Conservation (phyloP, 2,113 vertebrate genomes). For the Zosterops hypoxanthus region DNA sequence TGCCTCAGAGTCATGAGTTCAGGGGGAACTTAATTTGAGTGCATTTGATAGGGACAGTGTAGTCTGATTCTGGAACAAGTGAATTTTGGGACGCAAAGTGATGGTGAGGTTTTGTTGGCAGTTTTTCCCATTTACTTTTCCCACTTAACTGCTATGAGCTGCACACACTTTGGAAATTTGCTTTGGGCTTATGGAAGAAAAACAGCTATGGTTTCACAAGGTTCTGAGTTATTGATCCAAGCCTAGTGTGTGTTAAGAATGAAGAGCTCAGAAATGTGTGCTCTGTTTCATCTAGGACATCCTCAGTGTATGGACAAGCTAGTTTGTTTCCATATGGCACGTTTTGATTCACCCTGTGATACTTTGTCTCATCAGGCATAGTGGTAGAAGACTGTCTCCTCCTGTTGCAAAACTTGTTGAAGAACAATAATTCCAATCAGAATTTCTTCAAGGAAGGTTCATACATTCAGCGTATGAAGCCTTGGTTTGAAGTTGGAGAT, state of each 20-base stretch:
- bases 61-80: neutral
- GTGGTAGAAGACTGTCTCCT: conserved; percentile 98
- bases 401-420: conserved; percentile 90
- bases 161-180: neutral
- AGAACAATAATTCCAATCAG: conserved; percentile 99
- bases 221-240: neutral
- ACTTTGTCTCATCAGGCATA: conserved; percentile 80
- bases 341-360: neutral
- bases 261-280: neutral
- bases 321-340: neutral
- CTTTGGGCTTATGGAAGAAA: neutral
- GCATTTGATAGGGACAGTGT: neutral
- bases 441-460: conserved; percentile 99
- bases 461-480: conserved; percentile 97
- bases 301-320: neutral
- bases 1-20: fast-evolving
- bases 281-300: neutral
- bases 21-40: neutral
- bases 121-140: neutral
- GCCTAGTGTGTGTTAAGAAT: neutral
- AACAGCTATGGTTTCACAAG: neutral
- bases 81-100: neutral
- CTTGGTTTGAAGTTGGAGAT: conserved; percentile 97
- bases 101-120: neutral
- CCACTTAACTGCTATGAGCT: neutral